A percentile compares a stretch with the other conserved stretches of the same genome.
Conservation (phyloP, 2,797 vertebrate species). For the Propithecus perrieri region DNA sequence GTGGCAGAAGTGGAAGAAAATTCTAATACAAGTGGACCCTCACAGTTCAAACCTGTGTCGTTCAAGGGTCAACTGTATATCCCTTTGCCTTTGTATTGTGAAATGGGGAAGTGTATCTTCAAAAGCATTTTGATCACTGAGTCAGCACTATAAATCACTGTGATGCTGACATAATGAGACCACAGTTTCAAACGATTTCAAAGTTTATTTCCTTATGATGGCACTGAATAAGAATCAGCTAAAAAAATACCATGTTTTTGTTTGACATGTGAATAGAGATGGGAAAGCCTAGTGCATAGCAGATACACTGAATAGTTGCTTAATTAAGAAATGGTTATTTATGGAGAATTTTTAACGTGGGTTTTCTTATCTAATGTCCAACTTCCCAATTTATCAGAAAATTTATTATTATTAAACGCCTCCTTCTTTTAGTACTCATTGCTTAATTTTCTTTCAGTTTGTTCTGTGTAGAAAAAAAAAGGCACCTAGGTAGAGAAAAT, state of each 20-base stretch:
- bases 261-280: neutral
- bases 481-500: neutral
- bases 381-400: conserved; percentile 6
- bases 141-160: neutral
- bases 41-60: neutral
- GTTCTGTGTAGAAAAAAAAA: neutral
- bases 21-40: neutral
- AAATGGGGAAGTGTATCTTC: neutral
- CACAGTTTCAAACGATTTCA: neutral
- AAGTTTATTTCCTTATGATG: conserved; percentile 19
- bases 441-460: conserved; percentile 33
- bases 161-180: conserved; percentile 38
- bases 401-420: neutral
- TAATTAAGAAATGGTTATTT: neutral
- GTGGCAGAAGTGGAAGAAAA: neutral
- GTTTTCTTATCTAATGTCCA: neutral
- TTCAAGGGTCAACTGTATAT: neutral
- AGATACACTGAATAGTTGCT: neutral
- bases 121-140: conserved; percentile 18
- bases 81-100: conserved; percentile 29
- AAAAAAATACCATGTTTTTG: neutral
- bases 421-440: neutral
- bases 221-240: neutral
- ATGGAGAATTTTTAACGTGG: neutral
- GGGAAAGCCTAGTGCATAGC: neutral